Conservation (phyloP, 2,888 invertebrate genomes). For the Salticus scenicus region DNA sequence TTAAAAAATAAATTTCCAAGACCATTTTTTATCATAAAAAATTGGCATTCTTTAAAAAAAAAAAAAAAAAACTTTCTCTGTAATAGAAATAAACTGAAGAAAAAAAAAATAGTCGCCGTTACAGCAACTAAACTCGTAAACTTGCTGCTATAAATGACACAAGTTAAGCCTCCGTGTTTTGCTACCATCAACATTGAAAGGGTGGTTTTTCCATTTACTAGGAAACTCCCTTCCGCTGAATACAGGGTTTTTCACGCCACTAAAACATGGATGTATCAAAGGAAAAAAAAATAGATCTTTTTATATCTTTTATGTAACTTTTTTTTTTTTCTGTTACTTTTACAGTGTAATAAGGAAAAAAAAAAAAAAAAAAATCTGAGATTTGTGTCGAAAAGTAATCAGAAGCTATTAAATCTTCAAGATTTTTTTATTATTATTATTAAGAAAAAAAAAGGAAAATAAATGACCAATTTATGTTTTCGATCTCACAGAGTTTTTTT, state of each 20-base stretch:
- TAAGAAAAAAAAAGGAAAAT: no score
- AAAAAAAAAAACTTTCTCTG: no score
- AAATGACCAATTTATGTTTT: no score
- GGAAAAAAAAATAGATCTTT: background rate
- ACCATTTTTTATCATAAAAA: no score
- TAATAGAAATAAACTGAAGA: no score
- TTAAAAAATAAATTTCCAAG: no score
- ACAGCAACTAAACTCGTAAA: conserved; percentile 21
- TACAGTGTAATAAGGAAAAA: no score
- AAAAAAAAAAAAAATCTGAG: background rate
- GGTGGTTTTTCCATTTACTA: conserved; percentile 32
- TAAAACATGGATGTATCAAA: background rate
- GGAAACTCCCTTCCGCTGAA: conserved; percentile 9
- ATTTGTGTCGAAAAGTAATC: background rate
- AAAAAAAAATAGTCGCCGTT: background rate
- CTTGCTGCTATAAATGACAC: conserved; percentile 29
- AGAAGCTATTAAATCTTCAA: background rate
- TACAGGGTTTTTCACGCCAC: conserved; percentile 36
- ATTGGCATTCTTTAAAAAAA: no score
- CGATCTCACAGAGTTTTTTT: no score
- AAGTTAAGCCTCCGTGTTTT: conserved; percentile 36
- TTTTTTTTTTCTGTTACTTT: background rate
- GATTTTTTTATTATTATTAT: no score
- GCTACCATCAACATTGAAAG: conserved; percentile 36
- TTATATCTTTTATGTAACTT: background rate